Evolutionary conservation across 1,140 invertebrate genomes (phyloP), one percentile per base, ranked within the genome.

Genomic region (Saccostrea cuccullata): DNA sequence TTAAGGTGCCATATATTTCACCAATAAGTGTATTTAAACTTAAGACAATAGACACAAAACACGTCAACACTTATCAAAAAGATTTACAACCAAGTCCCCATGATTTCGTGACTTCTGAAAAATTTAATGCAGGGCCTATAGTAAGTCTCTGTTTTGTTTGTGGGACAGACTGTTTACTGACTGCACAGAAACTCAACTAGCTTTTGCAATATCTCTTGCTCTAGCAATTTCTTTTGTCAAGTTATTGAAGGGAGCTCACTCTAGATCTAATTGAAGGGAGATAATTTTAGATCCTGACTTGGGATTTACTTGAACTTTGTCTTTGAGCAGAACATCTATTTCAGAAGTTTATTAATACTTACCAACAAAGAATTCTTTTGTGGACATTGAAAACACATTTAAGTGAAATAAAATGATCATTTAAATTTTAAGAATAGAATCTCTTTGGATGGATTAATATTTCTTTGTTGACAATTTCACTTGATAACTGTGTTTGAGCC

Each of bases 11-110:
- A 23, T 8, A 26, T 36, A 40, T 77, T 30, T 77, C 26, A 77
- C 23, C 30, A 23, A 30, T 13, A 13, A 36, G 70, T 77, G 70
- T 77, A 77, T 77, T 77, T 77, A 77, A 77, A 77, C 70, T 77
- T 77, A 77, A 77, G 70, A 77, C 70, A 77, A 77, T 77, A 77
- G 26, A 30, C 70, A 77, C 70, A 77, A 77, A 77, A 77, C 70
- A 36, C 15, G 70, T 77, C 70, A 77, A 77, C 70, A 77, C 70
- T 77, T 77, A 77, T 77, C 70, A 36, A 77, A 77, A 77, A 77
- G 70, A 77, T 77, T 77, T 77, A 77, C 70, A 36, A 77, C 70
- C 30, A 4, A 77, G 70, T 30, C 15, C 70, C 70, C 70, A 77
- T 77, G 26, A 77, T 77, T 26, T 26, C 26, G 3, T 77, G 70